A percentile compares a stretch with the other conserved stretches of the same genome.
Evolutionary conservation across 53 echinoderm and acorn worm genomes (phyloP).

Genomic region (Temnopleurus reevesii): DNA sequence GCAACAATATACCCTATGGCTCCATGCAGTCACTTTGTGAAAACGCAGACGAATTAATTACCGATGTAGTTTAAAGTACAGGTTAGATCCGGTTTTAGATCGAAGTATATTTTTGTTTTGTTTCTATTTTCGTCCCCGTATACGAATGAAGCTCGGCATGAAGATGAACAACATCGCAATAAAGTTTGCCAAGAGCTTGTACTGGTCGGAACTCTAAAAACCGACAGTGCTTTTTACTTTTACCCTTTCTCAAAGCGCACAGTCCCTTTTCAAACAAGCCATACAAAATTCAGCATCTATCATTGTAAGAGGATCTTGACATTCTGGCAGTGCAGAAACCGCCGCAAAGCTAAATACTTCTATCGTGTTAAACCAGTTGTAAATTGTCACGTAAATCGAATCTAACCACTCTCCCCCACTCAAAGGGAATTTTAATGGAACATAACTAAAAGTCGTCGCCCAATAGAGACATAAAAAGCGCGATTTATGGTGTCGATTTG

Average conservation of each 20-base stretch:
- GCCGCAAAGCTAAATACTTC: slow-evolving; percentile 18
- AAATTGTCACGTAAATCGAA: slow-evolving; percentile 14
- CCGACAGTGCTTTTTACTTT: neutral
- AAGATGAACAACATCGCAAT: neutral
- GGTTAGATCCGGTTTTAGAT: no score
- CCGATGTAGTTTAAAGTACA: no score
- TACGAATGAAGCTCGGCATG: neutral
- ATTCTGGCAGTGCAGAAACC: neutral
- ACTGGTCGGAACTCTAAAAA: neutral
- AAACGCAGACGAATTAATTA: no score
- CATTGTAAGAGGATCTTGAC: neutral
- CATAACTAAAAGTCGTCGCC: neutral
- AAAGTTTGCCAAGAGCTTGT: neutral
- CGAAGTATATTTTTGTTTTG: no score
- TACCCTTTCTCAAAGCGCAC: neutral
- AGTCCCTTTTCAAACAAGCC: neutral
- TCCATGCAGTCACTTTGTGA: no score
- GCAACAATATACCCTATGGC: no score
- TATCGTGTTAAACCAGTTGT: slow-evolving; percentile 2
- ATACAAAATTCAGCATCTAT: neutral
- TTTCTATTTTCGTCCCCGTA: neutral
- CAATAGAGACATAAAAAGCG: neutral
- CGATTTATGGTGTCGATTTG: neutral
- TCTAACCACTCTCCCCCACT: neutral
- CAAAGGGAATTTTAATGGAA: slow-evolving; percentile 11